Evolutionary conservation across 2,888 invertebrate genomes (phyloP).

Genomic region (Steinernema hermaphroditum): DNA sequence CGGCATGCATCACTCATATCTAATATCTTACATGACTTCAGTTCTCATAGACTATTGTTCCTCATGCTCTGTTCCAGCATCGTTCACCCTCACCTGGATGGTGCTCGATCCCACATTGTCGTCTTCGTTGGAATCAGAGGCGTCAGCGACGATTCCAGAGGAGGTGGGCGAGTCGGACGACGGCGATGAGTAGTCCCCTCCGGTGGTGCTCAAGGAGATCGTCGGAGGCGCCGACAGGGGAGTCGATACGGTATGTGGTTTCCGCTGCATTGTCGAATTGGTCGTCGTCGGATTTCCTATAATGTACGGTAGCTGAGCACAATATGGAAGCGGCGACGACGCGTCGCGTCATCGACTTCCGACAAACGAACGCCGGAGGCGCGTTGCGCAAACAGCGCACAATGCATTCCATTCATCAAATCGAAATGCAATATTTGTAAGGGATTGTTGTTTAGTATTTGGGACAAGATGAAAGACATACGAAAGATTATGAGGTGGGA

Average conservation of each 20-base stretch:
- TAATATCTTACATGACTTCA: no score
- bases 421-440: background rate
- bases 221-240: slow-evolving; percentile 26
- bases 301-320: slow-evolving; percentile 16
- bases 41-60: no score
- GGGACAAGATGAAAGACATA: no score
- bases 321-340: slow-evolving; percentile 5
- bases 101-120: background rate
- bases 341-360: slow-evolving; percentile 21
- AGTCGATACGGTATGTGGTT: background rate
- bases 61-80: no score
- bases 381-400: slow-evolving; percentile 28
- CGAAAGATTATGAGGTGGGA: no score
- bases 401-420: slow-evolving; percentile 25
- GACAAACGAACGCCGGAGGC: slow-evolving; percentile 19
- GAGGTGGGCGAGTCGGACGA: slow-evolving; percentile 34
- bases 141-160: slow-evolving; percentile 34
- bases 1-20: no score
- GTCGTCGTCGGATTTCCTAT: slow-evolving; percentile 15
- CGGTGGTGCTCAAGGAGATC: slow-evolving; percentile 6
- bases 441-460: slow-evolving; percentile 14
- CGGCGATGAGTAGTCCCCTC: slow-evolving; percentile 18
- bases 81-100: no score
- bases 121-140: slow-evolving; percentile 24
- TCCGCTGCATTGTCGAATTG: background rate